phyloP scores from a whole-genome alignment of 2,113 vertebrate genomes.

The Potamarius usumacintae region DNA sequence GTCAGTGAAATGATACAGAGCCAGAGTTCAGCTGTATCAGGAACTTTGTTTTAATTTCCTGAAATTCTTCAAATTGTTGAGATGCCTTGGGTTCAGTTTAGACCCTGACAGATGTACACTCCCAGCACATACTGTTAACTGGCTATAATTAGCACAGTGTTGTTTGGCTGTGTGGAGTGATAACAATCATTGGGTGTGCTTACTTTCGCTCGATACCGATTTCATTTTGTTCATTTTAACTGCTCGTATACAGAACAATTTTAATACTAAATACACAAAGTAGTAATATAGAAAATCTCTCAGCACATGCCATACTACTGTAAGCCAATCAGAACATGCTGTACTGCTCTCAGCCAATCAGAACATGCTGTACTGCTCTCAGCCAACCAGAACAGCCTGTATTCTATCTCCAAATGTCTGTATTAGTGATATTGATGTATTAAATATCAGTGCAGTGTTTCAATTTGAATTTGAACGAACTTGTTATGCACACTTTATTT shows the following conservation, averaged over 20 bases:
- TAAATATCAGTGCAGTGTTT: neutral
- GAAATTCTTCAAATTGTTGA: neutral
- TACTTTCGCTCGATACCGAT: neutral
- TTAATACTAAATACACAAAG: neutral
- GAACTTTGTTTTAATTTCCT: neutral
- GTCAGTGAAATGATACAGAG: constrained; percentile 5
- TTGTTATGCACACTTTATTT: constrained; percentile 4
- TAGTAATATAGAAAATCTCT: neutral
- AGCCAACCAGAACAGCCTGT: neutral
- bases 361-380: too few species aligned
- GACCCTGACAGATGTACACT: neutral
- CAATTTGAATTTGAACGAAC: neutral
- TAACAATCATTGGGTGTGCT: neutral
- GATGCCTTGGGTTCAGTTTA: neutral
- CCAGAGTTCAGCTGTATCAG: constrained; percentile 36
- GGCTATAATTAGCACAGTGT: neutral
- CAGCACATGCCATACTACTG: neutral
- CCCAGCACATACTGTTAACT: neutral
- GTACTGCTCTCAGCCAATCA: neutral
- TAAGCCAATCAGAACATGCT: neutral
- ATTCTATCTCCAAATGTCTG: neutral
- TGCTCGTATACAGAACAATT: neutral
- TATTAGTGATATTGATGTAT: neutral
- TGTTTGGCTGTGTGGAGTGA: neutral
- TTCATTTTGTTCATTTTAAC: neutral